Evolutionary conservation across 1,140 invertebrate species (phyloP), one percentile per base, ranked within the genome.

Genomic region (Grapholita molesta): DNA sequence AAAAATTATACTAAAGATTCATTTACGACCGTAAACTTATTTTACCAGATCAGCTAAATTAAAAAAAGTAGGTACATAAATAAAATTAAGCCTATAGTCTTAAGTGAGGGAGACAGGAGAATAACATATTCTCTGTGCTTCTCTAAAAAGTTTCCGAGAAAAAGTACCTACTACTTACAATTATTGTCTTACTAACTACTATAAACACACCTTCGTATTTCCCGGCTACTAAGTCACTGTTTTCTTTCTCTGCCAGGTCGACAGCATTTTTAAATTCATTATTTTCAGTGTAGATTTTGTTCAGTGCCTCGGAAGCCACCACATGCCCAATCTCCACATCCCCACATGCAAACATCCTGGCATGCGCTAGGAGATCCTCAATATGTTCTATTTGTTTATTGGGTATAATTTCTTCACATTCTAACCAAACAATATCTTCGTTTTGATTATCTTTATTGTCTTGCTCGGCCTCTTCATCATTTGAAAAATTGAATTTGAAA

Each of bases 131-230:
- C n/a, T n/a, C n/a, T n/a, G n/a, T n/a, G n/a, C n/a, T n/a, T n/a
- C n/a, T n/a, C n/a, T n/a, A n/a, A n/a, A n/a, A n/a, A n/a, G n/a
- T n/a, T n/a, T n/a, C n/a, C n/a, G n/a, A n/a, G n/a, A n/a, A n/a
- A n/a, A n/a, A n/a, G n/a, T n/a, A n/a, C n/a, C n/a, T n/a, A n/a
- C 38, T 61, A 70, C 75, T 70, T 57, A 77, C 64, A 23, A 38
- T 71, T 25, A 32, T 25, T 64, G n/a, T n/a, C n/a, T n/a, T n/a
- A n/a, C n/a, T n/a, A n/a, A n/a, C n/a, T n/a, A n/a, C n/a, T n/a
- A n/a, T n/a, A 38, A 8, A 35, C 35, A 66, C 83, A 95, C 95
- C 96, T 94, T 96, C 96, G 90, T 96, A 96, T 79, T 94, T 93
- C 5, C 94, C 94, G 67, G 94, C 89, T 64, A 96, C 80, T 23